Conservation (phyloP, 1,140 invertebrate genomes). For the Drosophila pseudoananassae region DNA sequence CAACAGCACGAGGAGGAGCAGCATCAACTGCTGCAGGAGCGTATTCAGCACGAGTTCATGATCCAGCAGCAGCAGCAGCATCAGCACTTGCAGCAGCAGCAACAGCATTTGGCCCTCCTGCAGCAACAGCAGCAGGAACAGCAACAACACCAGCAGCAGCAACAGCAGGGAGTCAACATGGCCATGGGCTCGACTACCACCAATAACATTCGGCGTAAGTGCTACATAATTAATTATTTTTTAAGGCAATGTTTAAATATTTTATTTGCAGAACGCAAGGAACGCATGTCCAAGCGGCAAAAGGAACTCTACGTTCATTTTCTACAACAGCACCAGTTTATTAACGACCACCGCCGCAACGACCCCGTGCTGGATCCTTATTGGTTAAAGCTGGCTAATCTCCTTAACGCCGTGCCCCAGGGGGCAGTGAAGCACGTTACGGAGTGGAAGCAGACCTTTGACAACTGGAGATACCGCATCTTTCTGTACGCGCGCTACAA, state of each 20-base stretch:
- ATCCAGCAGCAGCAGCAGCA: constrained; percentile 75
- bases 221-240: neutral
- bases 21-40: constrained; percentile 70
- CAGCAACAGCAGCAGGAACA: constrained; percentile 64
- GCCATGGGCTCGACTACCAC: constrained; percentile 56
- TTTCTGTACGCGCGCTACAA: constrained; percentile 80
- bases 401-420: constrained; percentile 76
- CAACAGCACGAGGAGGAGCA: constrained; percentile 57
- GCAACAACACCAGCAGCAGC: constrained; percentile 61
- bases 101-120: constrained; percentile 64
- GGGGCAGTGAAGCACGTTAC: constrained; percentile 78
- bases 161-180: constrained; percentile 59
- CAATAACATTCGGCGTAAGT: constrained; percentile 69
- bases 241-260: neutral
- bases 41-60: constrained; percentile 72
- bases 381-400: constrained; percentile 76
- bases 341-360: constrained; percentile 76
- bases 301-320: constrained; percentile 80
- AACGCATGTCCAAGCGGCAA: constrained; percentile 80
- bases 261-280: constrained; percentile 68
- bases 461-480: constrained; percentile 81
- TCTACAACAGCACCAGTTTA: constrained; percentile 77
- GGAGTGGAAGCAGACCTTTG: constrained; percentile 81
- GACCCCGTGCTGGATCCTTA: constrained; percentile 76
- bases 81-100: constrained; percentile 73